Base-by-base conservation (phyloP, 2,113 vertebrate species). In the Sarotherodon lohbergeri region DNA sequence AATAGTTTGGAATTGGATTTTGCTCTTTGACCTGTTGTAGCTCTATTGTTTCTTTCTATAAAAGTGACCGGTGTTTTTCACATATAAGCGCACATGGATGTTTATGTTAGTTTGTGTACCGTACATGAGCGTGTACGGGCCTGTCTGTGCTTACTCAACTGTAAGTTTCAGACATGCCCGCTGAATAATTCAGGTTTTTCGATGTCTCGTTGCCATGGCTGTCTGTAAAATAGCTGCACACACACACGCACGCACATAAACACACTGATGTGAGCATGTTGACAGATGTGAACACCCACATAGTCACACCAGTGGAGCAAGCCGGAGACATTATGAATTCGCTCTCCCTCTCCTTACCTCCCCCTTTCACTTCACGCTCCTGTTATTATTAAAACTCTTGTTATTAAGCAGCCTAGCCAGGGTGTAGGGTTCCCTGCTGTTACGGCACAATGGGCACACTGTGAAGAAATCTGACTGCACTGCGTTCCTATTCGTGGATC, bases 101-200 rank as follows among this genome's bases (percentile, higher is more conserved):
- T 79, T 83, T 14, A 76, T 29, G 32, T 66, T 66, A 22, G 17
- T 81, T 59, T 78, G 80, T 81, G 80, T 50, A 56, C 79, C 22
- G 80, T 85, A 52, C 66, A 41, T 10, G 71, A 17, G 54, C 29
- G 73, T 81, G 84, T 52, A 61, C 66, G 48, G 80, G 80, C 59
- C 50, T 82, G 88, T 89, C 84, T 93, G 91, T 88, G 93, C 84
- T 94, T 92, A 94, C 83, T 95, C 90, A 82, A 93, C 92, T 93
- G 94, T 92, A 95, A 95, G 85, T 94, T 94, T 95, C 95, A 97
- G 95, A 96, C 94, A 90, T 61, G 43, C 61, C 41, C 86, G 5
- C 81, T 96, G 91, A 96, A 96, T 96, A 89, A 96, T 96, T 95
- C 87, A 95, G 80, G 19, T 90, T 92, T 91, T 93, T 76, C 43